Conservation (phyloP, 2,888 invertebrate species). For the Synergus itoensis region DNA sequence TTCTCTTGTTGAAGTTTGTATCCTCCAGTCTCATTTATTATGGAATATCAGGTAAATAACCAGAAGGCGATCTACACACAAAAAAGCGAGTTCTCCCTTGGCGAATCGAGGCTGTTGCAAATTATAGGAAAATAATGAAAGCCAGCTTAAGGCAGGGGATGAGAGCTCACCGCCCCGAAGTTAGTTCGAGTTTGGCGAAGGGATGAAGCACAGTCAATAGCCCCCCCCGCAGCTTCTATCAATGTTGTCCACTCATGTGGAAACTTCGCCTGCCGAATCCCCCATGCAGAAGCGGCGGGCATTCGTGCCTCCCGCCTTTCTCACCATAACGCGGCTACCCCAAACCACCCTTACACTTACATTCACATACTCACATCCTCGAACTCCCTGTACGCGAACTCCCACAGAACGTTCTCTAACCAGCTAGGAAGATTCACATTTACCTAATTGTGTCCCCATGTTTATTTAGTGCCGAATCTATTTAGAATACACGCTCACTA, state of each 20-base stretch:
- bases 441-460: constrained; percentile 75
- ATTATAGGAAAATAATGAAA: constrained; percentile 77
- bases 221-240: constrained; percentile 73
- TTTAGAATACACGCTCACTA: constrained; percentile 70
- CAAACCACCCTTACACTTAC: constrained; percentile 57
- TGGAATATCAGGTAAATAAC: constrained; percentile 31
- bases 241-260: constrained; percentile 76
- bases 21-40: constrained; percentile 18
- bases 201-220: constrained; percentile 70
- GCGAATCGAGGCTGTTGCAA: constrained; percentile 68
- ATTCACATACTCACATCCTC: constrained; percentile 45
- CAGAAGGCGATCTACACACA: constrained; percentile 32
- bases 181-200: constrained; percentile 73
- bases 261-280: constrained; percentile 74
- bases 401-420: constrained; percentile 66
- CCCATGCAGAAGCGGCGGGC: constrained; percentile 70
- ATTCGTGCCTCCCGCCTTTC: constrained; percentile 75
- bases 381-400: constrained; percentile 50
- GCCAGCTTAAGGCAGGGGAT: constrained; percentile 70
- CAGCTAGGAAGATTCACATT: constrained; percentile 74
- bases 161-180: constrained; percentile 63
- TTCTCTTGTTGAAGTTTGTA: background rate
- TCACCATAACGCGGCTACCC: constrained; percentile 70
- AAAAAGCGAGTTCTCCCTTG: constrained; percentile 44
- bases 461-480: constrained; percentile 72